Evolutionary conservation across 2,888 invertebrate species (phyloP).

Genomic region (Nasonia oneida): DNA sequence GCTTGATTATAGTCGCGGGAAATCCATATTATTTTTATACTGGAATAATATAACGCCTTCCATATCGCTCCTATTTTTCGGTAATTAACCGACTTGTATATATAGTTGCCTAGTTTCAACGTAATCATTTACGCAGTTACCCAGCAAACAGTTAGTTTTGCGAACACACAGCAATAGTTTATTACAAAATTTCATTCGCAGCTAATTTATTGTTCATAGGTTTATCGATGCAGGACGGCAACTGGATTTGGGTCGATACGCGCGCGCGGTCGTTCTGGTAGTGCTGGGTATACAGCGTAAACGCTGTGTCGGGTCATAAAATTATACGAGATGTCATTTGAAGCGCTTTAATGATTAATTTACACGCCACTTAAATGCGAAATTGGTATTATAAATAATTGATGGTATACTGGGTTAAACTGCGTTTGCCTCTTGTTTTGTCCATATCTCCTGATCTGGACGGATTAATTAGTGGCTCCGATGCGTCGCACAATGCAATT

Average conservation of each 20-base stretch:
- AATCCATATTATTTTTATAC: no score
- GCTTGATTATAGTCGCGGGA: no score
- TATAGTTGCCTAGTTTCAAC: no score
- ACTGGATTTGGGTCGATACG: neutral
- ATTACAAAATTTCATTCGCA: neutral
- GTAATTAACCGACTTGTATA: no score
- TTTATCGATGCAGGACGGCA: neutral
- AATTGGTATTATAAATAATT: slow-evolving; percentile 44
- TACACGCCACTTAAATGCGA: slow-evolving; percentile 41
- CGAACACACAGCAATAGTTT: no score
- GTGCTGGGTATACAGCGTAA: neutral
- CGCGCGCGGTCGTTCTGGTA: neutral
- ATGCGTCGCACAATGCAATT: slow-evolving; percentile 27
- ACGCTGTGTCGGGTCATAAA: slow-evolving; percentile 24
- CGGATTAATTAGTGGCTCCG: slow-evolving; percentile 16
- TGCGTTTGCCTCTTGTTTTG: slow-evolving; percentile 15
- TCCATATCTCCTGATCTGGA: neutral
- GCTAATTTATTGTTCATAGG: slow-evolving; percentile 1
- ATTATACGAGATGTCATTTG: slow-evolving; percentile 42
- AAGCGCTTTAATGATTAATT: slow-evolving; percentile 48
- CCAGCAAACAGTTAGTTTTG: no score
- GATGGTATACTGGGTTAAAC: slow-evolving; percentile 22
- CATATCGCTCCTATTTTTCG: no score
- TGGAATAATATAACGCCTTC: no score
- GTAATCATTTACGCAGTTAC: no score